These are phyloP conservation scores for Zenarchopterus dispar DNA, from an alignment of 2,797 vertebrate species.

Conservation along the genomic window DNA sequence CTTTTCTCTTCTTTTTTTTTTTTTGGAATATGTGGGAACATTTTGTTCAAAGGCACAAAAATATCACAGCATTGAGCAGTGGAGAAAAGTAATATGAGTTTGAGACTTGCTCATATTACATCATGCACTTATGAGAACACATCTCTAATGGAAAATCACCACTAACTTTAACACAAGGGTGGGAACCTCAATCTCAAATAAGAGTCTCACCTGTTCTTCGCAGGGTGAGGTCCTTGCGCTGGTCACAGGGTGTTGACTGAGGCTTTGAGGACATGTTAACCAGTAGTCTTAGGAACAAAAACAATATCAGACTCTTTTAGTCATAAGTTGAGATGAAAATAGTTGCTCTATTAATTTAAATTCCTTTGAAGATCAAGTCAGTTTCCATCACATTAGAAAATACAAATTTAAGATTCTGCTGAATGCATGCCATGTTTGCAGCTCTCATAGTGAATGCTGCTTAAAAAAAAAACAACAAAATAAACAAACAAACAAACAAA, in stretches of 20 bases:
- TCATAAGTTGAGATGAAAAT: not conserved
- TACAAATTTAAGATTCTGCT: not conserved
- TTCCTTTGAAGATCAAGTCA: no score
- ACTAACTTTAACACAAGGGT: constrained; percentile 18
- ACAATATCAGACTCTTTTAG: constrained; percentile 6
- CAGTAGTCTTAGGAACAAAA: constrained; percentile 72
- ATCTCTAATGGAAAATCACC: constrained; percentile 52
- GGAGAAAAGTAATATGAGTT: constrained; percentile 21
- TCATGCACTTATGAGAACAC: constrained; percentile 15
- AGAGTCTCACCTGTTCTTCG: constrained; percentile 86
- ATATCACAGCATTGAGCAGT: constrained; percentile 13
- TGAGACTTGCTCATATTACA: constrained; percentile 22
- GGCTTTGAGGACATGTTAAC: constrained; percentile 80
- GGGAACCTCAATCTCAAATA: constrained; percentile 31
- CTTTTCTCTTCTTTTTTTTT: constrained; percentile 9
- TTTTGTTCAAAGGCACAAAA: constrained; percentile 21
- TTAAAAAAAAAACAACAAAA: not conserved
- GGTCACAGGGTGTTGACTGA: constrained; percentile 77
- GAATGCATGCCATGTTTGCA: not conserved
- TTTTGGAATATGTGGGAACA: constrained; percentile 20
- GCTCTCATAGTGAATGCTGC: not conserved
- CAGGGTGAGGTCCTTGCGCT: constrained; percentile 85
- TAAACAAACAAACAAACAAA: no score
- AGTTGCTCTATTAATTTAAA: not conserved
- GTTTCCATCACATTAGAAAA: not conserved